Percentiles rank a stretch among this genome's conserved stretches.
phyloP scores from a whole-genome alignment of 1,140 invertebrate genomes.

The Subanguina moxae region DNA sequence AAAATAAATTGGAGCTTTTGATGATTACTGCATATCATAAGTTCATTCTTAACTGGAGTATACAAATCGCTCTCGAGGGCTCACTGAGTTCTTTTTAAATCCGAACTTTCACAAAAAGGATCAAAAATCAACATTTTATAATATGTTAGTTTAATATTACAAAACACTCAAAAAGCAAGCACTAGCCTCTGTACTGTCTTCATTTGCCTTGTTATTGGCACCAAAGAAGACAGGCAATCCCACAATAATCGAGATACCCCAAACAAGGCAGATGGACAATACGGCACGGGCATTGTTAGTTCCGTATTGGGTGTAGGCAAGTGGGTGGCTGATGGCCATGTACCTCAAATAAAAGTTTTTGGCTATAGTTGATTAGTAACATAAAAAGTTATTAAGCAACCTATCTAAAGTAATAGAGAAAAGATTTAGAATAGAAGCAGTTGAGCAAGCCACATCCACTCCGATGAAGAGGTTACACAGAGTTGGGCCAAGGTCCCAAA shows the following conservation, averaged over 20 bases:
- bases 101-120: not conserved
- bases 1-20: no score
- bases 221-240: slow-evolving; percentile 79
- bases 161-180: not conserved
- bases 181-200: not conserved
- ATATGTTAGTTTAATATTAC: not conserved
- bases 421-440: slow-evolving; percentile 95
- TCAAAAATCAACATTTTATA: not conserved
- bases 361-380: not conserved
- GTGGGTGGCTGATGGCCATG: slow-evolving; percentile 95
- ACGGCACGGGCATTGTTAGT: slow-evolving; percentile 90
- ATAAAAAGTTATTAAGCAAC: slow-evolving; percentile 68
- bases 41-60: no score
- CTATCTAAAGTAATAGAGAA: slow-evolving; percentile 97
- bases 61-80: no score
- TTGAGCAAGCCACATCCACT: slow-evolving; percentile 95
- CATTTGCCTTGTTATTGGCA: slow-evolving; percentile 70
- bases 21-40: no score
- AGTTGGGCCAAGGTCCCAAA: slow-evolving; percentile 79
- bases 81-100: no score
- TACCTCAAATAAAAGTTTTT: slow-evolving; percentile 69
- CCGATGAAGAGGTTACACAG: slow-evolving; percentile 98
- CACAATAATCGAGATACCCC: slow-evolving; percentile 89
- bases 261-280: slow-evolving; percentile 89
- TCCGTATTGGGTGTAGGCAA: slow-evolving; percentile 91